Base-by-base conservation (phyloP, 2,113 vertebrate genomes). In the Helogale parvula region DNA sequence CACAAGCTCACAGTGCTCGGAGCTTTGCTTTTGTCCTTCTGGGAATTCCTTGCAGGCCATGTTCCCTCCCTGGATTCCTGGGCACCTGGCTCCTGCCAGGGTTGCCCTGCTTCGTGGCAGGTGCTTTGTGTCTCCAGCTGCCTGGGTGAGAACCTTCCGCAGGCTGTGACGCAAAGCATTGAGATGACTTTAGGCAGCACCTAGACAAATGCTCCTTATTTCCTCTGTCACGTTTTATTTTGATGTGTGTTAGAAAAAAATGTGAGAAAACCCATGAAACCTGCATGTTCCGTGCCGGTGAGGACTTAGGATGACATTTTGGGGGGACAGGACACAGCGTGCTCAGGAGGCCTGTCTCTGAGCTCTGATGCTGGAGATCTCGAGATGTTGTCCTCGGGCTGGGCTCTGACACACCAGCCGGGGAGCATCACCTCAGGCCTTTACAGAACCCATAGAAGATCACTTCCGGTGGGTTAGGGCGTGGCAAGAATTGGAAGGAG, bases 361-460 rank as follows among this genome's bases (percentile, higher is more conserved):
- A n/a, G 74, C 82, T 81, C 74, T 41, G 83, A 25, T 2, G 31
- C 69, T 31, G 25, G 69, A 23, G 29, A 52, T 12, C 45, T 31
- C 0, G 1, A 33, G 57, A 8, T 19, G 21, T 10, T 16, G 38
- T 57, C 31, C 14, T 60, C 54, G 3, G 60, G 29, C 14, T 60
- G 35, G 79, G 10, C 54, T 33, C n/a, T 4, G 33, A n/a, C 33
- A 45, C 69, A 16, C 12, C 11, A 31, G 3, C 66, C 74, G 21
- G 11, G n/a, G 66, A 76, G 68, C 3, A 0, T 31, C 84, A 5
- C 47, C 1, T 4, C 11, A 17, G 82, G 21, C 35, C 38, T 68
- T 47, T 45, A 1, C 14, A 54, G 7, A 5, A 0, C 17, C 80
- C 12, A 0, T 1, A 0, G 69, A 71, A 33, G 29, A 11, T 31